Evolutionary conservation across 2,797 vertebrate genomes (phyloP).

Genomic region (Delichon dasypus): DNA sequence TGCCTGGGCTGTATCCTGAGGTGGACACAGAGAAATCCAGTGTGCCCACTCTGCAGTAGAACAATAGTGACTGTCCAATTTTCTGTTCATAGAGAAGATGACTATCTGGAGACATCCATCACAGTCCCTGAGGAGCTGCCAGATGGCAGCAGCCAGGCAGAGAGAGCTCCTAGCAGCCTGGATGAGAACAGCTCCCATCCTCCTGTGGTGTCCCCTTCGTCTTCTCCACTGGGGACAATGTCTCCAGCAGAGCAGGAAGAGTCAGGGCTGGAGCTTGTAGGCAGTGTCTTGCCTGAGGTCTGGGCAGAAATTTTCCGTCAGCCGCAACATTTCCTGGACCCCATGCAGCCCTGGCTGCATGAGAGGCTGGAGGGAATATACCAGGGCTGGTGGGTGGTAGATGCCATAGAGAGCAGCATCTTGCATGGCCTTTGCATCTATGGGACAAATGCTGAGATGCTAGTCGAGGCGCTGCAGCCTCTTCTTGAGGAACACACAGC

Average conservation of each 20-base stretch:
- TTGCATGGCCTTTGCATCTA: background rate
- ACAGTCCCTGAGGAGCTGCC: background rate
- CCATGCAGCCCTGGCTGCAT: background rate
- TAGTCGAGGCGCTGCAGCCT: background rate
- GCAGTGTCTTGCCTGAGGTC: background rate
- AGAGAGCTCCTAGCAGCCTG: accelerated
- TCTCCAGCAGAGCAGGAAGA: background rate
- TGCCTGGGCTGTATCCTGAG: background rate
- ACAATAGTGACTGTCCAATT: background rate
- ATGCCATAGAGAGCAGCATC: background rate
- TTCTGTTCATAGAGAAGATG: background rate
- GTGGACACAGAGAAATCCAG: background rate
- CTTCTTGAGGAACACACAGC: background rate
- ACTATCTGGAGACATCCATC: background rate
- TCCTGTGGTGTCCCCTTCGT: background rate
- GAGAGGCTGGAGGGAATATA: background rate
- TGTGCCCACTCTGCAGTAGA: background rate
- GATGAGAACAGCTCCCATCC: background rate
- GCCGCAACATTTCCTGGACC: background rate
- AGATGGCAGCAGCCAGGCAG: background rate
- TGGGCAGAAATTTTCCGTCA: background rate
- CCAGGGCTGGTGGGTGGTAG: background rate
- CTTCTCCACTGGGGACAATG: background rate
- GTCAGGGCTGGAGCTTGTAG: background rate
- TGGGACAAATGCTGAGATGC: background rate